Evolutionary conservation across 1,140 invertebrate genomes (phyloP).

Genomic region (Halesus radiatus): DNA sequence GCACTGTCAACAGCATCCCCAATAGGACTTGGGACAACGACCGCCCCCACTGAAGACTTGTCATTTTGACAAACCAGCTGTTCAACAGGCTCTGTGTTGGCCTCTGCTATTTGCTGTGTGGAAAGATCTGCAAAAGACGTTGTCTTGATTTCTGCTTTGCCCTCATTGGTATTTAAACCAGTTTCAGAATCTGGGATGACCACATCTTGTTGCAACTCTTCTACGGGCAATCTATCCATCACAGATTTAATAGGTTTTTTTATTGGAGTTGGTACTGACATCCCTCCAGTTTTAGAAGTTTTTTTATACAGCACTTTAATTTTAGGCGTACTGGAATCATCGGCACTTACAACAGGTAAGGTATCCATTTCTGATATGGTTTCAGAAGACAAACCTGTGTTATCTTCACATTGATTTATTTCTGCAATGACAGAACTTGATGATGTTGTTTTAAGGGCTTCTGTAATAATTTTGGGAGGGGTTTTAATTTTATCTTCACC

Average conservation of each 20-base stretch:
- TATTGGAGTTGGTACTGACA: too few relatives aligned
- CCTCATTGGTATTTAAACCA: too few relatives aligned
- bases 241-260: too few relatives aligned
- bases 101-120: conserved; percentile 63
- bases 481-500: too few relatives aligned
- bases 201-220: too few relatives aligned
- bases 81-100: conserved; percentile 61
- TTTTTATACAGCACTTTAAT: too few relatives aligned
- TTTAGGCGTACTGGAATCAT: neutral
- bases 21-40: neutral
- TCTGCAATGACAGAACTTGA: neutral
- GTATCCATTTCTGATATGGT: conserved; percentile 31
- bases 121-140: conserved; percentile 39
- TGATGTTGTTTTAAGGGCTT: neutral
- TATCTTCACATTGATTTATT: neutral
- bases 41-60: too few relatives aligned
- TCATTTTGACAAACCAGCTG: neutral
- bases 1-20: neutral
- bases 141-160: neutral
- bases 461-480: too few relatives aligned
- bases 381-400: neutral
- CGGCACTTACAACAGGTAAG: neutral
- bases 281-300: too few relatives aligned
- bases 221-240: too few relatives aligned
- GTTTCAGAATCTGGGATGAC: too few relatives aligned